These are phyloP conservation scores for Thymallus thymallus DNA, from an alignment of 2,113 vertebrate species.

Conservation along the genomic window DNA sequence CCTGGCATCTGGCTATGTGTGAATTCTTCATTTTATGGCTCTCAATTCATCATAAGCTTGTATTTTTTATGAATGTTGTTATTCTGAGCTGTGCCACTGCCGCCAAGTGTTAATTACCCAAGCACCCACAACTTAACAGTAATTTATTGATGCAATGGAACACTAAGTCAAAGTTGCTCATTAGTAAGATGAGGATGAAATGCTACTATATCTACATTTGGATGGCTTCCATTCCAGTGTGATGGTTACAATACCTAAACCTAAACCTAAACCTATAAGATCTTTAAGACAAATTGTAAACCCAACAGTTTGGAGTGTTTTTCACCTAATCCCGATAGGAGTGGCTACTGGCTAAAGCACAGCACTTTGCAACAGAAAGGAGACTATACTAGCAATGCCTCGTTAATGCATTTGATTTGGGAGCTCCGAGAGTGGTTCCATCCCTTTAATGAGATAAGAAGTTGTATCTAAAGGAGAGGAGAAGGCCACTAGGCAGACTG, in stretches of 20 bases:
- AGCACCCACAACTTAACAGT: slow-evolving; percentile 11
- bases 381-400: neutral
- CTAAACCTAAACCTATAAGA: neutral
- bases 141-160: slow-evolving; percentile 36
- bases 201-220: slow-evolving; percentile 5
- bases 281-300: neutral
- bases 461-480: neutral
- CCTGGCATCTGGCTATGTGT: slow-evolving; percentile 18
- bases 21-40: slow-evolving; percentile 39
- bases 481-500: neutral
- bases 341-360: no score
- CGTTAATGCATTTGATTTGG: neutral
- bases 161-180: slow-evolving; percentile 10
- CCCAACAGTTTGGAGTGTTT: neutral
- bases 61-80: slow-evolving; percentile 45
- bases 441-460: neutral
- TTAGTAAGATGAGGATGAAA: slow-evolving; percentile 3
- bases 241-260: slow-evolving; percentile 15
- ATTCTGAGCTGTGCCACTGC: slow-evolving; percentile 23
- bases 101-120: slow-evolving; percentile 40
- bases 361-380: no score
- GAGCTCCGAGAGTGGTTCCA: neutral
- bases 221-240: slow-evolving; percentile 13
- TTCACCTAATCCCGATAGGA: neutral
- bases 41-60: slow-evolving; percentile 28